A percentile compares a stretch with the other conserved stretches of the same genome.
phyloP scores from a whole-genome alignment of 2,888 invertebrate species.

The Cephus spinipes region DNA sequence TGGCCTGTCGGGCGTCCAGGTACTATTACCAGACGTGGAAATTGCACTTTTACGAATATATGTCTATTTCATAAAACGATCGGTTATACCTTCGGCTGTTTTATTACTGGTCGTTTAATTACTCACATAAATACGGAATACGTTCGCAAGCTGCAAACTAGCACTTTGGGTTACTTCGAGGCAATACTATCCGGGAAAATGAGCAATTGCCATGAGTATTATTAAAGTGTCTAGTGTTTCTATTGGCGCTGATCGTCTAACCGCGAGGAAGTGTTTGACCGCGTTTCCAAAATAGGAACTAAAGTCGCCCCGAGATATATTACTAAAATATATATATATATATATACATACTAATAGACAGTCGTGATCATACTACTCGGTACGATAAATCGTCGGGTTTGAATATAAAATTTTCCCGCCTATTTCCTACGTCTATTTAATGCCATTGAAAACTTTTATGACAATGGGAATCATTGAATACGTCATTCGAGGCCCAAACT shows the following conservation, averaged over 20 bases:
- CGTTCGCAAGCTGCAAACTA: neutral
- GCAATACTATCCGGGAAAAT: neutral
- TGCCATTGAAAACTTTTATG: neutral
- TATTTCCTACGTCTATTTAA: neutral
- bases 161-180: neutral
- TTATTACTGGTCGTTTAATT: neutral
- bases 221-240: neutral
- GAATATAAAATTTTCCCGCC: neutral
- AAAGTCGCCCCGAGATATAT: neutral
- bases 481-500: neutral
- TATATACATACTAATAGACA: too few species aligned
- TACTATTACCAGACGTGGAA: neutral
- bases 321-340: neutral
- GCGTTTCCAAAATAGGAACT: neutral
- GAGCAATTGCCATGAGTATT: neutral
- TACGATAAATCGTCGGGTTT: neutral
- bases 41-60: neutral
- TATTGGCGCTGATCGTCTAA: neutral
- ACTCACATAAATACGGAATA: neutral
- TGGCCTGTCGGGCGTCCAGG: neutral
- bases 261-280: neutral
- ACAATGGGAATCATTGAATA: neutral
- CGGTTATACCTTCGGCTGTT: neutral
- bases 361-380: neutral
- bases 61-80: neutral